Evolutionary conservation across 2,888 invertebrate species (phyloP).

Genomic region (Eupithecia tripunctaria): DNA sequence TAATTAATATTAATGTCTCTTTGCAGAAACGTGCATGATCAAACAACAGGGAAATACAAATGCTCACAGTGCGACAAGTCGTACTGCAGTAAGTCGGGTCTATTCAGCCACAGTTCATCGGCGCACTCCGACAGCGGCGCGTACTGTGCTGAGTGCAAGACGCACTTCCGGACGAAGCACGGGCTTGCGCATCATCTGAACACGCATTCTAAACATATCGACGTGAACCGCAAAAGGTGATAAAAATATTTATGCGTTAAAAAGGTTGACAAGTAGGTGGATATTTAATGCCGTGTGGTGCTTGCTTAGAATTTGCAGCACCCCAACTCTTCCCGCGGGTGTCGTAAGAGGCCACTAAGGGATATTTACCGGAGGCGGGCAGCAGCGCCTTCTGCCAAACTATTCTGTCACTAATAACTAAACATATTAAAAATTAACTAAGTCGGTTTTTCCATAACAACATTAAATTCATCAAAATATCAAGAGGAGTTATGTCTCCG

Average conservation of each 20-base stretch:
- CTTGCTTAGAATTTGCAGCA: too few species aligned
- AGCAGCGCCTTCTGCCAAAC: too few species aligned
- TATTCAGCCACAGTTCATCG: constrained; percentile 40
- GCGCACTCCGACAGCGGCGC: constrained; percentile 55
- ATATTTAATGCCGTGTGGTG: too few species aligned
- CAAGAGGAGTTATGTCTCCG: too few species aligned
- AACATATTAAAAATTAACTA: background rate
- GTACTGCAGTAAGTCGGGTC: constrained; percentile 41
- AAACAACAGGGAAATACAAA: background rate
- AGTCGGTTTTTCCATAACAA: too few species aligned
- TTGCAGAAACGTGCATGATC: constrained; percentile 50
- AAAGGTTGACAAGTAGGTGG: too few species aligned
- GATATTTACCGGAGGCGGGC: too few species aligned
- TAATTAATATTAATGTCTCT: background rate
- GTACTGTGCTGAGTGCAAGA: constrained; percentile 53
- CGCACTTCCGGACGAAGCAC: constrained; percentile 52
- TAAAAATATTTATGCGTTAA: too few species aligned
- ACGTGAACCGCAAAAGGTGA: constrained; percentile 21
- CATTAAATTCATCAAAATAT: too few species aligned
- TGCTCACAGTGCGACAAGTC: background rate
- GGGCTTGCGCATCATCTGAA: constrained; percentile 49
- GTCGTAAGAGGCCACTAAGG: too few species aligned
- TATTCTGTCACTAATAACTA: too few species aligned
- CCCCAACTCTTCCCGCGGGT: too few species aligned
- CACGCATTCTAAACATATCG: constrained; percentile 54